Conservation (phyloP, 2,113 vertebrate genomes). For the Mus musculus region DNA sequence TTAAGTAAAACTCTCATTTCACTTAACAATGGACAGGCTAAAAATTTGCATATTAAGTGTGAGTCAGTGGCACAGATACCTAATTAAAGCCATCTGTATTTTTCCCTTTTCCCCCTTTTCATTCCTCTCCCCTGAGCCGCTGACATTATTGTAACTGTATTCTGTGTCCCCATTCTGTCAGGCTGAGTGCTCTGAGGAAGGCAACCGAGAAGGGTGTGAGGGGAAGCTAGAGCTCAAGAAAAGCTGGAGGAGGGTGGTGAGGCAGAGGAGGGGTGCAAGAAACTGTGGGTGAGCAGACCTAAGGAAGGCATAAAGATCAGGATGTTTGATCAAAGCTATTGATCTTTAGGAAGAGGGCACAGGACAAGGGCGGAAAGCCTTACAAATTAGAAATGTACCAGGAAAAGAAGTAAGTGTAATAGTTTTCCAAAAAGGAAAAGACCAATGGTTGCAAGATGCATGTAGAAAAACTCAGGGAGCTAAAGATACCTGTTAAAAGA, state of each 20-base stretch:
- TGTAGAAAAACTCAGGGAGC: background rate
- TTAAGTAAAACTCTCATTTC: constrained; percentile 83
- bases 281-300: background rate
- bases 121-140: constrained; percentile 79
- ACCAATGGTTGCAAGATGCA: background rate
- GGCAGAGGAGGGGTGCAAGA: accelerated
- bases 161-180: constrained; percentile 87
- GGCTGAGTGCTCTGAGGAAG: constrained; percentile 61
- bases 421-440: background rate
- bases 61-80: constrained; percentile 77
- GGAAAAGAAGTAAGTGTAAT: background rate
- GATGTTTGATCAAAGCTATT: background rate
- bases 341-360: background rate
- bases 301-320: background rate
- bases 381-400: background rate
- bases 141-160: constrained; percentile 79
- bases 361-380: background rate
- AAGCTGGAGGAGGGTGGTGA: background rate
- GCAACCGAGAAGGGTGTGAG: constrained; percentile 28
- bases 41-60: constrained; percentile 83
- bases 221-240: constrained; percentile 1
- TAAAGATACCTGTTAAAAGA: background rate
- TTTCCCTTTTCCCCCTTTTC: constrained; percentile 31
- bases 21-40: constrained; percentile 80
- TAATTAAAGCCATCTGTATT: constrained; percentile 81